Evolutionary conservation across 1,140 invertebrate genomes (phyloP).

Genomic region (Drosophila ogumai): DNA sequence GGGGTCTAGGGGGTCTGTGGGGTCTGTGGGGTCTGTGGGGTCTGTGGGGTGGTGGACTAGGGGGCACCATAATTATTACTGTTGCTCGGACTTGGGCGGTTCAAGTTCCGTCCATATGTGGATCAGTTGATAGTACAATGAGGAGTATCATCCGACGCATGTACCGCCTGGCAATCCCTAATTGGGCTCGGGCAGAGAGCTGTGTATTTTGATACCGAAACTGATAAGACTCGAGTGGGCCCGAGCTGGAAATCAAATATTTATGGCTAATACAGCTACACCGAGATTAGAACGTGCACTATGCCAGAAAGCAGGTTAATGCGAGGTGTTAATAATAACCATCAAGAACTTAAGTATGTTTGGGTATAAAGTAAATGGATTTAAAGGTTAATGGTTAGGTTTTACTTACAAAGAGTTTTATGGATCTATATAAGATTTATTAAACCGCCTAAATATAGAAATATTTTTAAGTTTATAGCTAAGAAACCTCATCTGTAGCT

Average conservation of each 20-base stretch:
- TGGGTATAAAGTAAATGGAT: background rate
- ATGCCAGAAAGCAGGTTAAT: slow-evolving; percentile 1
- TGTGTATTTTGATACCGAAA: slow-evolving; percentile 11
- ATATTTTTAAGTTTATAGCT: background rate
- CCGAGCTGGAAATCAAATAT: slow-evolving; percentile 30
- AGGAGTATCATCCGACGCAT: background rate
- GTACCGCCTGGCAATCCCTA: slow-evolving; percentile 27
- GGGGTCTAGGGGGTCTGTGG: background rate
- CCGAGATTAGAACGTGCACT: slow-evolving; percentile 23
- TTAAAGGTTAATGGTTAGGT: background rate
- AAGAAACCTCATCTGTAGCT: background rate
- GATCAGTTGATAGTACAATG: slow-evolving; percentile 24
- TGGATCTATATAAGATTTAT: background rate
- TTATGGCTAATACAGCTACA: slow-evolving; percentile 21
- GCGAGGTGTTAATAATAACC: background rate
- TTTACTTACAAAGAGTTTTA: background rate
- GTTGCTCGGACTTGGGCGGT: slow-evolving; percentile 20
- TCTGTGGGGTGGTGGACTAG: slow-evolving; percentile 3
- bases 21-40: background rate
- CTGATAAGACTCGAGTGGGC: slow-evolving; percentile 23
- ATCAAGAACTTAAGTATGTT: background rate
- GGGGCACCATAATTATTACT: slow-evolving; percentile 24
- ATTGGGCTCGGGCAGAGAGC: slow-evolving; percentile 6
- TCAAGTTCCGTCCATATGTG: slow-evolving; percentile 31
- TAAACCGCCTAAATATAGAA: too few relatives aligned